phyloP scores from a whole-genome alignment of 2,888 invertebrate genomes.

The Drosophila falleni region DNA sequence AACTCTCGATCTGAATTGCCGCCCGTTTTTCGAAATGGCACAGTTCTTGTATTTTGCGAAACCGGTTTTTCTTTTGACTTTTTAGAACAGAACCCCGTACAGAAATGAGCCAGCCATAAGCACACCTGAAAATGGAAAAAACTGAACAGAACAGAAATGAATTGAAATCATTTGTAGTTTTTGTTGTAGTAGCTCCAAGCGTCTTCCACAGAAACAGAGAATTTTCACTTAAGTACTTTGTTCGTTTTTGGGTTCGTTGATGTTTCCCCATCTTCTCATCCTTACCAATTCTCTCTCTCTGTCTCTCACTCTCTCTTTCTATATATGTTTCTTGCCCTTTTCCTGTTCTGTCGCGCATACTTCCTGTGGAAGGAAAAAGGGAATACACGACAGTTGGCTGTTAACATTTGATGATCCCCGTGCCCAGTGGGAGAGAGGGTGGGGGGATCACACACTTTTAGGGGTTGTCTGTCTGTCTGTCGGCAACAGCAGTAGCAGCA shows the following conservation, averaged over 20 bases:
- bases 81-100: constrained; percentile 57
- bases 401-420: constrained; percentile 44
- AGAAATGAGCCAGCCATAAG: constrained; percentile 31
- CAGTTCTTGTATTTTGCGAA: constrained; percentile 76
- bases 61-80: constrained; percentile 81
- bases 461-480: constrained; percentile 34
- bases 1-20: constrained; percentile 23
- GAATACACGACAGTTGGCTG: constrained; percentile 31
- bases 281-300: background rate
- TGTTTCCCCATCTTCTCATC: background rate
- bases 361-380: constrained; percentile 37
- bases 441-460: constrained; percentile 51
- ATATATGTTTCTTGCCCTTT: background rate
- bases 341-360: constrained; percentile 32
- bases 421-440: constrained; percentile 20
- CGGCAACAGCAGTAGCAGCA: constrained; percentile 24
- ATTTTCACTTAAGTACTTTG: constrained; percentile 6
- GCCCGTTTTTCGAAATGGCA: constrained; percentile 75
- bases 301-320: background rate
- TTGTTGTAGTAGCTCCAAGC: constrained; percentile 3
- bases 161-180: constrained; percentile 6
- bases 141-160: constrained; percentile 16
- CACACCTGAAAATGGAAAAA: constrained; percentile 13
- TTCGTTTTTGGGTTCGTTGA: constrained; percentile 13
- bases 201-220: background rate